These are phyloP conservation scores for Taeniopygia guttata DNA, from an alignment of 2,797 vertebrate species.

Conservation along the genomic window DNA sequence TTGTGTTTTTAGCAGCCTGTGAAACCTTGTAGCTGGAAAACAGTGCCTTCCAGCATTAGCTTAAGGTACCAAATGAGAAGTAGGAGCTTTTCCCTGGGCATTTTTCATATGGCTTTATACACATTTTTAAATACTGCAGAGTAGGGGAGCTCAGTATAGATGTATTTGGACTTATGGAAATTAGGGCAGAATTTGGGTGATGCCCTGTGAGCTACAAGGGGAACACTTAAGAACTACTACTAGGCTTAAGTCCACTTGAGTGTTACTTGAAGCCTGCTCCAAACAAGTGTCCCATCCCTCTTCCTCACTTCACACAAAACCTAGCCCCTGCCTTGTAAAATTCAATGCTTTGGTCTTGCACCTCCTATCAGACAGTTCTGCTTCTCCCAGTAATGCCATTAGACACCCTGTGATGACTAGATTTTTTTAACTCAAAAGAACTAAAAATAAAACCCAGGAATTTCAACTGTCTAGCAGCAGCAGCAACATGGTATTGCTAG, in stretches of 20 bases:
- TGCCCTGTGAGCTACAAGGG: background rate
- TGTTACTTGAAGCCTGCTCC: background rate
- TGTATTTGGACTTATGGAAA: background rate
- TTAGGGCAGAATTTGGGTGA: background rate
- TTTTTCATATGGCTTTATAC: background rate
- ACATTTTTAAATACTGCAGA: background rate
- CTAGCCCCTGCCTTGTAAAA: background rate
- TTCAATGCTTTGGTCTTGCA: background rate
- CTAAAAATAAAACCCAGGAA: background rate
- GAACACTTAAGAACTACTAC: rapidly evolving
- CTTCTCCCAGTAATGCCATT: background rate
- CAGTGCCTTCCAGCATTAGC: background rate
- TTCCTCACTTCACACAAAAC: background rate
- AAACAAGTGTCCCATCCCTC: rapidly evolving
- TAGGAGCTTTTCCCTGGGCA: background rate
- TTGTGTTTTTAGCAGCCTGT: background rate
- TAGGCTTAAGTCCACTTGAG: background rate
- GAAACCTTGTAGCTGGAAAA: background rate
- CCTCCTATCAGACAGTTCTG: background rate
- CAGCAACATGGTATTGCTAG: background rate
- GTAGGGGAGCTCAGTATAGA: background rate
- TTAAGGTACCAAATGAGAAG: background rate
- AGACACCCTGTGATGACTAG: background rate
- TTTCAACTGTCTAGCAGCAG: background rate
- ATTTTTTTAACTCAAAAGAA: background rate